Evolutionary conservation across 2,113 vertebrate species (phyloP).

Genomic region (Hassar affinis): DNA sequence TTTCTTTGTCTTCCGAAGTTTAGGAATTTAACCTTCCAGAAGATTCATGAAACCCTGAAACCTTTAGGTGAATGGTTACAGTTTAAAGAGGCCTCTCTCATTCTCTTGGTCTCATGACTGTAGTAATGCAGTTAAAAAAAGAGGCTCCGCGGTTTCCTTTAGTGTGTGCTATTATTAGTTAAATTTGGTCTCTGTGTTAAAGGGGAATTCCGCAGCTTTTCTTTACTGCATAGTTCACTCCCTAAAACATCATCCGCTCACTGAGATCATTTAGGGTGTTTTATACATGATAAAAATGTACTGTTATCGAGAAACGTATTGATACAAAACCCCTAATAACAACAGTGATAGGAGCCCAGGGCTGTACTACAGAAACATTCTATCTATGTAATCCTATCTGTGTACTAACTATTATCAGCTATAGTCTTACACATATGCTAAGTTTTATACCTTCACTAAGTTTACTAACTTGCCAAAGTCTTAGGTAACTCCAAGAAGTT

Average conservation of each 20-base stretch:
- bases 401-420: background rate
- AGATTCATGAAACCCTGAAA: constrained; percentile 33
- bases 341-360: background rate
- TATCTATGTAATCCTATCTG: background rate
- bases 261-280: background rate
- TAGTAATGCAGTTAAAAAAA: constrained; percentile 4
- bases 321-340: background rate
- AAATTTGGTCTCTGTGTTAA: background rate
- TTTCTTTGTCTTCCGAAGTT: constrained; percentile 39
- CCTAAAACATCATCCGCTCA: background rate
- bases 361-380: background rate
- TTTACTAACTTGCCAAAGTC: background rate
- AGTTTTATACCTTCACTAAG: background rate
- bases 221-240: background rate
- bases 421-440: background rate
- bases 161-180: constrained; percentile 4
- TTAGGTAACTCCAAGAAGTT: background rate
- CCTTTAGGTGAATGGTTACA: constrained; percentile 7
- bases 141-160: constrained; percentile 3
- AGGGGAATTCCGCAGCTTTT: background rate
- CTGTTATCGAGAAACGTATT: background rate
- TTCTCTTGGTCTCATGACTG: background rate
- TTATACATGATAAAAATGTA: background rate
- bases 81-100: background rate
- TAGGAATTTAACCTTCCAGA: constrained; percentile 39